A percentile compares a stretch with the other conserved stretches of the same genome.
These are phyloP conservation scores for Melanotaenia maccullochi DNA, from an alignment of 2,797 vertebrate species.

Conservation along the genomic window DNA sequence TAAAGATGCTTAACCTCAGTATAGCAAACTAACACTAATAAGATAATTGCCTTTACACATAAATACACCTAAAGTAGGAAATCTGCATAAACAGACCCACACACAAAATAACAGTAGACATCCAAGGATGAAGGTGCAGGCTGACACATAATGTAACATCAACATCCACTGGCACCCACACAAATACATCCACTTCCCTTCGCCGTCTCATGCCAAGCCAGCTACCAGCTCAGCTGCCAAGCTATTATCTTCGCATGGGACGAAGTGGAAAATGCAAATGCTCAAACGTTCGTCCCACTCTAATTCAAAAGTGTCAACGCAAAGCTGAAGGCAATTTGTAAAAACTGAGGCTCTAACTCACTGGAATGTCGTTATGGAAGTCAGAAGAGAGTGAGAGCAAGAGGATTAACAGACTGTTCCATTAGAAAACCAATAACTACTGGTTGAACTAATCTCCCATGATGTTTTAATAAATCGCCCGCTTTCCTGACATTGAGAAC, in stretches of 20 bases:
- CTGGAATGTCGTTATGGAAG: slow-evolving; percentile 78
- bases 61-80: slow-evolving; percentile 1
- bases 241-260: slow-evolving; percentile 74
- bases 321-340: slow-evolving; percentile 82
- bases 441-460: slow-evolving; percentile 79
- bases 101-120: slow-evolving; percentile 13
- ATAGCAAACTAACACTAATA: slow-evolving; percentile 9
- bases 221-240: slow-evolving; percentile 71
- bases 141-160: slow-evolving; percentile 27
- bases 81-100: slow-evolving; percentile 23
- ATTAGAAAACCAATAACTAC: slow-evolving; percentile 81
- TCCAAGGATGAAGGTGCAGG: slow-evolving; percentile 22
- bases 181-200: slow-evolving; percentile 50
- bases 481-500: slow-evolving; percentile 76
- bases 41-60: not conserved
- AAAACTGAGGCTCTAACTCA: slow-evolving; percentile 79
- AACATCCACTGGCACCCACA: slow-evolving; percentile 47
- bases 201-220: slow-evolving; percentile 58
- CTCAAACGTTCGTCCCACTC: slow-evolving; percentile 75
- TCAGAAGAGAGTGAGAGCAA: slow-evolving; percentile 67
- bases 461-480: slow-evolving; percentile 82
- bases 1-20: slow-evolving; percentile 11
- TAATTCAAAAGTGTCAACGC: slow-evolving; percentile 80
- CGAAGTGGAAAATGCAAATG: slow-evolving; percentile 76
- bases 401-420: slow-evolving; percentile 81